A percentile compares a stretch with the other conserved stretches of the same genome.
phyloP scores from a whole-genome alignment of 2,888 invertebrate species.

The Amphipoea lucens region DNA sequence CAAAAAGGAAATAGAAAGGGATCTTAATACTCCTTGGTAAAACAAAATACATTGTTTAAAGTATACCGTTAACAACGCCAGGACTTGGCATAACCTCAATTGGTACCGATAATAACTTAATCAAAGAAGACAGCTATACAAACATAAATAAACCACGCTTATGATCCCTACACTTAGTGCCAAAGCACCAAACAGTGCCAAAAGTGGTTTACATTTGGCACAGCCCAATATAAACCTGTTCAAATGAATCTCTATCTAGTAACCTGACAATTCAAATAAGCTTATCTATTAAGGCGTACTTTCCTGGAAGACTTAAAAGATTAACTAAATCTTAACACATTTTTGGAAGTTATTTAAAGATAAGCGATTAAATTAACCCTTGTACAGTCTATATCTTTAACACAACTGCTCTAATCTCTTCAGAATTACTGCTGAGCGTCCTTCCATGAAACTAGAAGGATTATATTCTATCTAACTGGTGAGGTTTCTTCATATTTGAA shows the following conservation, averaged over 20 bases:
- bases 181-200: slow-evolving; percentile 46
- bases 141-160: slow-evolving; percentile 40
- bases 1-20: not conserved
- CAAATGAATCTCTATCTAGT: slow-evolving; percentile 32
- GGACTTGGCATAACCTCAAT: slow-evolving; percentile 10
- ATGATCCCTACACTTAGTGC: slow-evolving; percentile 36
- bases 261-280: slow-evolving; percentile 33
- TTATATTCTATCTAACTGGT: not conserved
- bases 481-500: slow-evolving; percentile 28
- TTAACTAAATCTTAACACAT: slow-evolving; percentile 3
- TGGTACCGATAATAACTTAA: slow-evolving; percentile 26
- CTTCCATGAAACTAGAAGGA: slow-evolving; percentile 15
- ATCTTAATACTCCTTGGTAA: not conserved
- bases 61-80: not conserved
- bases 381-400: not conserved
- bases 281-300: slow-evolving; percentile 12
- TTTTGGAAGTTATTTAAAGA: not conserved
- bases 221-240: slow-evolving; percentile 11
- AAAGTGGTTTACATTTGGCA: slow-evolving; percentile 50
- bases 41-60: not conserved
- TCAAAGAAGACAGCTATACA: slow-evolving; percentile 36
- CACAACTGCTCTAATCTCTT: not conserved
- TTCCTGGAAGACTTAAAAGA: slow-evolving; percentile 21
- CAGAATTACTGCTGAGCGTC: not conserved
- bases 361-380: slow-evolving; percentile 3